Base-by-base conservation (phyloP, 1,140 invertebrate genomes). In the Drosophila equinoxialis region DNA sequence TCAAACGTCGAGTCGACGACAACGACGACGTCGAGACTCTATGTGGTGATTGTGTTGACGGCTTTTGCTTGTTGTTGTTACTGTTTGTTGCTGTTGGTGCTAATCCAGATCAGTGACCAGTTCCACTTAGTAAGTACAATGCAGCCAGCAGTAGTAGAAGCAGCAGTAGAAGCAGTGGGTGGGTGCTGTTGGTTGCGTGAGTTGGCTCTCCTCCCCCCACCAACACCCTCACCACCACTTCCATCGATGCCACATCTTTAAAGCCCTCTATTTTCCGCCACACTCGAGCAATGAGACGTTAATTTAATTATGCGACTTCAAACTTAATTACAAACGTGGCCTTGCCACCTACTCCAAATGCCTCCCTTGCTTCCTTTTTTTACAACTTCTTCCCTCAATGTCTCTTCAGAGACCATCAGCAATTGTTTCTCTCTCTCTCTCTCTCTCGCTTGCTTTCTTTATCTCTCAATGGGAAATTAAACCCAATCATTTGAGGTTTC, bases 71-170 rank as follows among this genome's bases (percentile, higher is more conserved):
- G 74, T 74, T 77, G 74, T 77, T 74, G 66, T 60, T 69, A 51
- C 45, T 72, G 55, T 68, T 41, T 79, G 75, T 62, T 82, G 72
- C 71, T 80, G 75, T 74, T 85, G 82, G 57, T 81, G 76, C 82
- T 87, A 87, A 87, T 87, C 84, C 84, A 87, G 84, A 87, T 87
- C 84, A 87, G 77, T 87, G 84, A 87, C 84, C 84, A 87, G 84
- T 89, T 89, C 80, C 80, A 89, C 80, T 89, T 89, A 89, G 85
- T 81, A 84, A 77, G 86, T 87, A 87, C 83, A 76, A 79, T 68
- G 79, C 72, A 59, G 45, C 17, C 17, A 51, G 45, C 45, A 48
- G 14, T n/a, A 51, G 13, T 6, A 7, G 5, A n/a, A 45, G 42
- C 20, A 51, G 45, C 45, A 51, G 45, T 20, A 51, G 45, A 51